Evolutionary conservation across 2,888 invertebrate genomes (phyloP).

Genomic region (Sympetrum striolatum): DNA sequence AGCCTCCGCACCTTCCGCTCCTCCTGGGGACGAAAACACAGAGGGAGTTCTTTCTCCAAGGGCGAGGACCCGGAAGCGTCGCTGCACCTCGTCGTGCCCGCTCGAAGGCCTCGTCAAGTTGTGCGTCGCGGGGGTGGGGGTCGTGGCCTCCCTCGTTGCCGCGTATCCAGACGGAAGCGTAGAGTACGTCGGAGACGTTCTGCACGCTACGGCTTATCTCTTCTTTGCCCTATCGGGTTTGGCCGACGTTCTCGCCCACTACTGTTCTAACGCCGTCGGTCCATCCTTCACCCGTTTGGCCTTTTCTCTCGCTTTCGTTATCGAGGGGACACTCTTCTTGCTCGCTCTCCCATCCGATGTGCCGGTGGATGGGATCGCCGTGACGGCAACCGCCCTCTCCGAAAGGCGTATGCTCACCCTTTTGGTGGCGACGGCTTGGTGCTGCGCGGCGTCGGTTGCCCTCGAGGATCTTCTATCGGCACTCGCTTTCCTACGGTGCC

Average conservation of each 20-base stretch:
- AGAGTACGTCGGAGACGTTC: constrained; percentile 51
- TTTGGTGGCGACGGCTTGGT: constrained; percentile 49
- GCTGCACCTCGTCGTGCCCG: constrained; percentile 45
- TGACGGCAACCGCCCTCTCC: constrained; percentile 29
- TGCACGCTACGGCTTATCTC: constrained; percentile 52
- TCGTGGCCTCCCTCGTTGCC: constrained; percentile 46
- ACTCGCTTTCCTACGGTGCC: constrained; percentile 50
- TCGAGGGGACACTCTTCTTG: constrained; percentile 47
- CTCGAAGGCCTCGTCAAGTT: constrained; percentile 52
- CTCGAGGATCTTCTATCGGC: constrained; percentile 50
- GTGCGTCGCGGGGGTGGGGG: constrained; percentile 49
- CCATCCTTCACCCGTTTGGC: constrained; percentile 8
- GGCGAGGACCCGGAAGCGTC: constrained; percentile 3
- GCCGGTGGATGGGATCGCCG: neutral
- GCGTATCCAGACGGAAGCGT: constrained; percentile 40
- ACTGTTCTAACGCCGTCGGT: neutral
- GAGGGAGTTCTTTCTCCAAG: constrained; percentile 46
- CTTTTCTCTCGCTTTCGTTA: constrained; percentile 45
- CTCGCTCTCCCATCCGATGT: constrained; percentile 50
- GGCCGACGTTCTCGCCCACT: constrained; percentile 51
- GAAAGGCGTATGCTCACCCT: constrained; percentile 48
- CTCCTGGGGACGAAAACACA: constrained; percentile 9
- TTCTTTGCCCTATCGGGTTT: constrained; percentile 52
- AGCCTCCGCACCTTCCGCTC: constrained; percentile 45
- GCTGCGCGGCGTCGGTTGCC: constrained; percentile 50